Conservation (phyloP, 2,888 invertebrate genomes). For the Mesorhabditis spiculigera region DNA sequence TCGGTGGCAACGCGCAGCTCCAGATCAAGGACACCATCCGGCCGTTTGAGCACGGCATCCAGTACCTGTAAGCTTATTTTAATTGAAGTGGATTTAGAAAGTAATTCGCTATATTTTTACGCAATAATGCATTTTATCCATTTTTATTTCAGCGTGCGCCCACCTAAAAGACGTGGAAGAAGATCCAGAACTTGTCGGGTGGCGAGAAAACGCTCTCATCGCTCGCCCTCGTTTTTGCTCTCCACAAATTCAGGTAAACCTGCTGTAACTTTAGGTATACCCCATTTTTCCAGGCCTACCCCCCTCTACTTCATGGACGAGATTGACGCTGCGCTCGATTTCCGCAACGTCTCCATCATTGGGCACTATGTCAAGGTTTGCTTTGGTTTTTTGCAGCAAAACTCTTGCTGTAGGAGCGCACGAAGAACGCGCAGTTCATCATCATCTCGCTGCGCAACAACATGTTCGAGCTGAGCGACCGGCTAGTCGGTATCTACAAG, state of each 20-base stretch:
- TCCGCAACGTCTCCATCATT: slow-evolving; percentile 95
- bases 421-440: slow-evolving; percentile 95
- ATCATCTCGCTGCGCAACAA: slow-evolving; percentile 92
- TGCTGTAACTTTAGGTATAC: neutral
- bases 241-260: slow-evolving; percentile 79
- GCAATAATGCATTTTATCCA: neutral
- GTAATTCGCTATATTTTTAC: too few species aligned
- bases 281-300: slow-evolving; percentile 71
- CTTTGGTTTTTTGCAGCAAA: neutral
- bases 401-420: slow-evolving; percentile 73
- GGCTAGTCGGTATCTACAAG: slow-evolving; percentile 92
- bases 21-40: slow-evolving; percentile 89
- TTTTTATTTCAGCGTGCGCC: slow-evolving; percentile 75
- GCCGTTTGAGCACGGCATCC: slow-evolving; percentile 92
- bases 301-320: slow-evolving; percentile 96
- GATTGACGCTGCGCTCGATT: slow-evolving; percentile 80
- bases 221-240: slow-evolving; percentile 87
- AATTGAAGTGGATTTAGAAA: neutral
- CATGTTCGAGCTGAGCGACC: slow-evolving; percentile 92
- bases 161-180: slow-evolving; percentile 97
- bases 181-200: slow-evolving; percentile 91
- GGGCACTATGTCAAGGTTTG: slow-evolving; percentile 88
- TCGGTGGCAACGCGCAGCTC: slow-evolving; percentile 93
- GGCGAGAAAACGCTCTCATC: slow-evolving; percentile 98
- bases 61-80: slow-evolving; percentile 65